phyloP scores from a whole-genome alignment of 2,113 vertebrate genomes.

The Brachyhypopomus occidentalis region DNA sequence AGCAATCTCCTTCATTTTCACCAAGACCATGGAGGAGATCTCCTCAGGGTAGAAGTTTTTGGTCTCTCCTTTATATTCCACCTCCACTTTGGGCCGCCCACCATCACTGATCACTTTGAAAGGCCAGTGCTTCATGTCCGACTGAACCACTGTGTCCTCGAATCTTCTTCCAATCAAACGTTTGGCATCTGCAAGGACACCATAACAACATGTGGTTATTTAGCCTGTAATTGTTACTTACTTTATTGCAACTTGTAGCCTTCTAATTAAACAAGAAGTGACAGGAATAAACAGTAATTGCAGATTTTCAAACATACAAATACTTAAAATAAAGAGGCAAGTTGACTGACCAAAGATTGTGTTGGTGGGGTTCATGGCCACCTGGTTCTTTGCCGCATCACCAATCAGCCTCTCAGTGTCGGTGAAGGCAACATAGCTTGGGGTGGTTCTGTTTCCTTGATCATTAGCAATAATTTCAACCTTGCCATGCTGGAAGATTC shows the following conservation, averaged over 20 bases:
- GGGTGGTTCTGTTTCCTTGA: constrained; percentile 69
- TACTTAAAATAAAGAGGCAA: background rate
- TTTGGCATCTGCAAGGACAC: constrained; percentile 73
- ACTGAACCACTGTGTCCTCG: constrained; percentile 77
- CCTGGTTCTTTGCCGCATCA: constrained; percentile 68
- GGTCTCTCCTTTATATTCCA: constrained; percentile 78
- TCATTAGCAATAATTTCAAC: constrained; percentile 93
- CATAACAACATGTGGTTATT: background rate
- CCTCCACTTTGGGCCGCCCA: constrained; percentile 76
- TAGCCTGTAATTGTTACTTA: background rate
- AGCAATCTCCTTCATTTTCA: constrained; percentile 81
- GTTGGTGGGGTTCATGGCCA: constrained; percentile 74
- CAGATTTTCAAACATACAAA: background rate
- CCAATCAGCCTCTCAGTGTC: constrained; percentile 67
- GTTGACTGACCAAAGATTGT: constrained; percentile 64
- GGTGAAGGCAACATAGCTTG: constrained; percentile 70
- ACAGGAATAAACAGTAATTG: background rate
- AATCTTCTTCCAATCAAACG: constrained; percentile 78
- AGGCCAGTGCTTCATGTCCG: constrained; percentile 83
- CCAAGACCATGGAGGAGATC: constrained; percentile 79
- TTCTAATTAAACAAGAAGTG: constrained; percentile 55
- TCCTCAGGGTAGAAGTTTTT: constrained; percentile 79
- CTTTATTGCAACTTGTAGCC: background rate
- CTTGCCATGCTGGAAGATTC: constrained; percentile 89
- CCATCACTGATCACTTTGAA: constrained; percentile 75